These are phyloP conservation scores for Polymixis flavicincta DNA, from an alignment of 2,888 invertebrate genomes.

Conservation along the genomic window DNA sequence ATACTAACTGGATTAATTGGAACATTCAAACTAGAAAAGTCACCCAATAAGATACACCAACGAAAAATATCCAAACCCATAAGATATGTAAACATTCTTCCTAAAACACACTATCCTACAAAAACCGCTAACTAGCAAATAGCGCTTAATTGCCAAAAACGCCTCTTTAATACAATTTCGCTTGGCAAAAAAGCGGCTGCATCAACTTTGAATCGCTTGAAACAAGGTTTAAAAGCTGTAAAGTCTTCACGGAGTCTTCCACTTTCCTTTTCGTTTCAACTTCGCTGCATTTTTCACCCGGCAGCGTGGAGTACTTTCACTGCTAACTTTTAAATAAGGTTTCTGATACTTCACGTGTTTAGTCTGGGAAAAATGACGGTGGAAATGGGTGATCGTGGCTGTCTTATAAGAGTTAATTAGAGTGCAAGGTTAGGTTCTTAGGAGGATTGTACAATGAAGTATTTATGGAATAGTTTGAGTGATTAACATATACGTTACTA, in stretches of 20 bases:
- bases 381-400: not conserved
- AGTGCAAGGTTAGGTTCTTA: not conserved
- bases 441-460: not conserved
- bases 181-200: slow-evolving; percentile 61
- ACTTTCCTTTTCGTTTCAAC: slow-evolving; percentile 83
- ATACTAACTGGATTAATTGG: too few relatives aligned
- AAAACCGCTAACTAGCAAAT: slow-evolving; percentile 17
- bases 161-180: slow-evolving; percentile 47
- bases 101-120: not conserved
- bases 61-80: not conserved
- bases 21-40: not conserved
- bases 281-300: slow-evolving; percentile 87
- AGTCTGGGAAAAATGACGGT: slow-evolving; percentile 22
- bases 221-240: slow-evolving; percentile 68
- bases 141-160: slow-evolving; percentile 53
- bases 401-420: slow-evolving; percentile 8
- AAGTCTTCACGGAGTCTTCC: slow-evolving; percentile 71
- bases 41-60: not conserved
- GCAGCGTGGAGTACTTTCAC: slow-evolving; percentile 81
- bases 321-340: slow-evolving; percentile 77
- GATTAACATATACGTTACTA: too few relatives aligned
- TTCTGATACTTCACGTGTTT: slow-evolving; percentile 52
- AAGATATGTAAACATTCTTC: not conserved
- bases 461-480: not conserved
- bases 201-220: slow-evolving; percentile 66